Base-by-base conservation (phyloP, 2,797 vertebrate genomes). In the Molossus molossus region DNA sequence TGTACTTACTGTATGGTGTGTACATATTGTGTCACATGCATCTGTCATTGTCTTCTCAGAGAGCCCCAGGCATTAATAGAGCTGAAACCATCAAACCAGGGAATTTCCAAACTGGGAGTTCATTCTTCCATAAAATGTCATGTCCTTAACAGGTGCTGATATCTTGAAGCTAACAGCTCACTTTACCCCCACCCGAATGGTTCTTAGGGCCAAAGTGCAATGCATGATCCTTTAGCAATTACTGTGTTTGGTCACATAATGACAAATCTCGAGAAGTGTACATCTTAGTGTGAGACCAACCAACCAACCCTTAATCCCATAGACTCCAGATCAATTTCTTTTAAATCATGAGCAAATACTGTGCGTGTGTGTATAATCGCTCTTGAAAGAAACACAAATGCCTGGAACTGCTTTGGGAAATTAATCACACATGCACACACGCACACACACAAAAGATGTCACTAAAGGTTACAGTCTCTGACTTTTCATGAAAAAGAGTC, bases 371-470 rank as follows among this genome's bases (percentile, higher is more conserved):
- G n/a, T 50, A 6, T 73, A 60, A 82, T 86, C 21, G 23, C 25
- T 72, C 50, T 93, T 11, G 62, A 95, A 83, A 83, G 82, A 86
- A 81, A 33, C n/a, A 77, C 60, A 62, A 25, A 75, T 29, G 60
- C 62, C 48, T 95, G 60, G 18, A 76, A 62, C 76, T 92, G 67
- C 77, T 92, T 90, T 95, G 91, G 70, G 72, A 72, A 79, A 92
- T 92, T 53, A 57, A 75, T 80, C 50, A 58, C 23, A 77, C 27
- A 40, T 25, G 15, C 6, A 3, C 0, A 0, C 13, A 4, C 0
- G 1, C 12, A 1, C 5, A 29, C 27, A 40, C 11, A 37, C 8
- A 45, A 4, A 25, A 5, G 50, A 13, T 48, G 58, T 37, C 86
- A 73, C 18, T 53, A 50, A 72, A 83, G 27, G 20, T 80, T 89